These are phyloP conservation scores for Agrotis segetum DNA, from an alignment of 2,888 invertebrate genomes.

Conservation along the genomic window DNA sequence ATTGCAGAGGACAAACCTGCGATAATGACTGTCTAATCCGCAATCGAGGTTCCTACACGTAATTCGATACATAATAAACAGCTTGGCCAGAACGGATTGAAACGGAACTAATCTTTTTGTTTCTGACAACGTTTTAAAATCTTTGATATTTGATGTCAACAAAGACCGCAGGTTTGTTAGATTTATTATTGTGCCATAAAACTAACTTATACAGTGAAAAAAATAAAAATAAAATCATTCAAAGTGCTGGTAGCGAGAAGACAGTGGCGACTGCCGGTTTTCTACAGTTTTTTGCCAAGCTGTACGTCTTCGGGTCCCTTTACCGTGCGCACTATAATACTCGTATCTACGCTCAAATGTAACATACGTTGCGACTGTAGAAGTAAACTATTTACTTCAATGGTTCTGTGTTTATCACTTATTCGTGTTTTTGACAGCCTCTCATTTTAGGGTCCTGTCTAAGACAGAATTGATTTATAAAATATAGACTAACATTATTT, in stretches of 20 bases:
- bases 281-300: too few species aligned
- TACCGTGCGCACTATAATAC: neutral
- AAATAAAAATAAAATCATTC: too few species aligned
- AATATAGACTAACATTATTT: neutral
- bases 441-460: conserved; percentile 12
- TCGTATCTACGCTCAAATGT: conserved; percentile 4
- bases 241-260: too few species aligned
- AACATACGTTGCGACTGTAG: conserved; percentile 16
- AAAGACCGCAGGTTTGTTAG: too few species aligned
- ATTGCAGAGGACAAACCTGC: too few species aligned
- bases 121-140: too few species aligned
- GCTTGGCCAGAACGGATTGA: too few species aligned
- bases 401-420: conserved; percentile 34
- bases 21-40: neutral
- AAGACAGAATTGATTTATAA: neutral
- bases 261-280: too few species aligned
- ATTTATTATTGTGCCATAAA: too few species aligned
- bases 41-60: neutral
- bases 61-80: neutral
- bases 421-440: conserved; percentile 14
- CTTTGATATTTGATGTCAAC: too few species aligned
- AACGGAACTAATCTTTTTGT: too few species aligned
- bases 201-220: too few species aligned
- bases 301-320: neutral
- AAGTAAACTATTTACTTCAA: conserved; percentile 29